Evolutionary conservation across 2,113 vertebrate genomes (phyloP), one percentile per base, ranked within the genome.

Genomic region (Vidua chalybeata): DNA sequence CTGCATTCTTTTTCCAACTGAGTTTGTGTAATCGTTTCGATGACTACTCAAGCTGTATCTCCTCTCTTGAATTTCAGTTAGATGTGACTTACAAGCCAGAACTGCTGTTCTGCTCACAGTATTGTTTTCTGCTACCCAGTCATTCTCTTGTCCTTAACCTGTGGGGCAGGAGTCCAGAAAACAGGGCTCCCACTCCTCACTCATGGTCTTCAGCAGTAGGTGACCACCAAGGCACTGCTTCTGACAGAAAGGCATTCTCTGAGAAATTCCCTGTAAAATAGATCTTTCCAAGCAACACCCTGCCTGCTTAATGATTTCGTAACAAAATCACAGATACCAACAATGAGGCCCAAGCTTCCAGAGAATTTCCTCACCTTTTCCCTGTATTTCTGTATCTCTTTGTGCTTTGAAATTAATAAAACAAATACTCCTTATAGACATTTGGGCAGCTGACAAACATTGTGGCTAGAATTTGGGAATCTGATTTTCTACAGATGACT

Each of bases 1-100:
- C 86, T 66, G 84, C 79, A 78, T 92, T 90, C 80, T 84, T 95
- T 81, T 89, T 84, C 94, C 69, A 75, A 90, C 73, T 35, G 62
- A 86, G 59, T 86, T 95, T 75, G 56, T 78, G 73, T 91, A 48
- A 91, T 78, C 76, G 2, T 87, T 88, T 81, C 0, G 1, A 84
- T 58, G 83, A 87, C 49, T 55, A 35, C 62, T 92, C 1, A 10
- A 79, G 80, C 72, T 81, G n/a, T 58, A 92, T 30, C 88, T 92
- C 41, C 48, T 58, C 78, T 35, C 52, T n/a, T 15, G 30, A 26
- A 77, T 66, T 81, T 90, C 75, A 88, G 80, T 85, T 72, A 84
- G 68, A 58, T 66, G 35, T 75, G 88, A 81, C 41, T 54, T 63
- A 77, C 22, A 67, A 80, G 64, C 48, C 68, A 84, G 56, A 86